Percentiles rank a stretch among this genome's conserved stretches.
phyloP scores from a whole-genome alignment of 2,888 invertebrate species.

The Onthophagus sagittarius region DNA sequence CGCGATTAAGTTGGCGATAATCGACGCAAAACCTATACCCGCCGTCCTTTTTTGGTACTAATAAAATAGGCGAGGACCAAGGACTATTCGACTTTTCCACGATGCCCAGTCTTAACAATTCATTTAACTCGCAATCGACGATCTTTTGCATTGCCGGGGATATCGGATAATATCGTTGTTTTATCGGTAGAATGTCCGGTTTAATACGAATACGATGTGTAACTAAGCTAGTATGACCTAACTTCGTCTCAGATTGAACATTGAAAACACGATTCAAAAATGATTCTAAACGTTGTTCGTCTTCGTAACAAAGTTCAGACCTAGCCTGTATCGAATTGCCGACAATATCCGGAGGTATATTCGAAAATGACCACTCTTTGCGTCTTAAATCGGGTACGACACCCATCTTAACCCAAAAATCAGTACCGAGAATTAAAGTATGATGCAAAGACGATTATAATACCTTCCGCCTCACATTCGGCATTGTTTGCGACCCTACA shows the following conservation, averaged over 20 bases:
- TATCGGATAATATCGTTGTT: conserved; percentile 11
- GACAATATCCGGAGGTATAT: background rate
- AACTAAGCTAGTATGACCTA: conserved; percentile 9
- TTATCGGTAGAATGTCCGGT: conserved; percentile 9
- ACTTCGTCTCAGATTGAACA: background rate
- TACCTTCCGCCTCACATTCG: background rate
- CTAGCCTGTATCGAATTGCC: background rate
- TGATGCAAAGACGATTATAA: background rate
- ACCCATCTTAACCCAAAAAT: conserved; percentile 15
- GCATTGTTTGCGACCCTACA: conserved; percentile 2
- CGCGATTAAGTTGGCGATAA: conserved; percentile 35
- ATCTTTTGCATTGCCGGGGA: conserved; percentile 28
- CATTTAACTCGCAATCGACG: conserved; percentile 28
- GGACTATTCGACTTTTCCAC: conserved; percentile 30
- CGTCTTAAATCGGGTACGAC: conserved; percentile 12
- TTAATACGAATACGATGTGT: background rate
- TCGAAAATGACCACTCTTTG: background rate
- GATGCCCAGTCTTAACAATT: conserved; percentile 28
- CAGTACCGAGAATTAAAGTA: conserved; percentile 12
- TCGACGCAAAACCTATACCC: conserved; percentile 36
- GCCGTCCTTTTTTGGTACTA: conserved; percentile 28
- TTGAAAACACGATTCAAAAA: background rate
- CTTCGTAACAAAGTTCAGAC: background rate
- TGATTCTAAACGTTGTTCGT: background rate
- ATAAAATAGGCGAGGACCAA: conserved; percentile 27